Evolutionary conservation across 2,113 vertebrate genomes (phyloP), one percentile per base, ranked within the genome.

Genomic region (Clinocottus analis): DNA sequence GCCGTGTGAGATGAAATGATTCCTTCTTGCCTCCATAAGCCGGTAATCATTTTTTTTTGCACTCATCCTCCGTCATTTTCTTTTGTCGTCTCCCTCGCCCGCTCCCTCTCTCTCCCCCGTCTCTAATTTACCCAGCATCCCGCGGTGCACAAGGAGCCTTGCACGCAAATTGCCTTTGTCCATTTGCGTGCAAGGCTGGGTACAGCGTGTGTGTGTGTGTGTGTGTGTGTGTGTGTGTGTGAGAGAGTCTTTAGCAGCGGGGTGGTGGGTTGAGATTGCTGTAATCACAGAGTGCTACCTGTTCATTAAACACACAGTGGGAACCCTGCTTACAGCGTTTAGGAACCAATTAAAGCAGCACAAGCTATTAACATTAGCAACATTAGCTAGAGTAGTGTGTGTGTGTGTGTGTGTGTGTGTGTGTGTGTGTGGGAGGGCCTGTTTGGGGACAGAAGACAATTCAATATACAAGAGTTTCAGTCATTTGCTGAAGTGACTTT

Each of bases 271-370:
- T 91, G 90, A 98, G 98, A 99, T 99, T 99, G 97, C 98, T 96
- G 96, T 98, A 99, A 99, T 99, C 98, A 99, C 96, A 86, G 79
- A 97, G 97, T 95, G 96, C 96, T 98, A 99, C 97, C 97, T 97
- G 96, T 97, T 99, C 97, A 99, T 99, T 99, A 97, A 98, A 96
- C 96, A 96, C 98, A 96, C 97, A 97, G 97, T 96, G 94, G 96
- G 96, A 96, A 96, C 95, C 94, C 97, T 96, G 96, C 96, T 98
- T 95, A 96, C 97, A 96, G 96, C 90, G 56, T 93, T 98, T 98
- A 97, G 96, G 94, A 96, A 95, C 97, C 98, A 99, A 99, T 99
- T 99, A 99, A 95, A 97, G 96, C 96, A 95, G 96, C 95, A 91
- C 96, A 95, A 94, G 96, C 97, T 97, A 99, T 99, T 99, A 99